Evolutionary conservation across 2,113 vertebrate genomes (phyloP).

Genomic region (Eira barbara): DNA sequence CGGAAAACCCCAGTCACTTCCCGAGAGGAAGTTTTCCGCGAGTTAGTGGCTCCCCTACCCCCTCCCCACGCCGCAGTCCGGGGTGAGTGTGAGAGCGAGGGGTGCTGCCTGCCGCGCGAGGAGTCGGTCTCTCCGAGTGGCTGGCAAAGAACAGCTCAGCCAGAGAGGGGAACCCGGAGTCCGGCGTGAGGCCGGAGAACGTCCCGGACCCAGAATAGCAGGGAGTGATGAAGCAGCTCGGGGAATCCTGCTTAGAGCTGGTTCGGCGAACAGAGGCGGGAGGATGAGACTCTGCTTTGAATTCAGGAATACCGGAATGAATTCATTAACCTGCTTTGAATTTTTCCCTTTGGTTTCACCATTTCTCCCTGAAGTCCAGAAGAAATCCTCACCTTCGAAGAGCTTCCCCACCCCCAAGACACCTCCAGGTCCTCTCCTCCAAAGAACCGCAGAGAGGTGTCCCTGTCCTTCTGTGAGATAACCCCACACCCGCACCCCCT

Average conservation of each 20-base stretch:
- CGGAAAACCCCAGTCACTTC: slow-evolving; percentile 7
- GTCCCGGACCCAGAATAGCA: slow-evolving; percentile 52
- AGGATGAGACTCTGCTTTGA: neutral
- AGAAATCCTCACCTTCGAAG: neutral
- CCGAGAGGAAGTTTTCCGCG: slow-evolving; percentile 67
- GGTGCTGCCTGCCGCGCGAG: slow-evolving; percentile 34
- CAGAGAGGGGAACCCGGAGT: slow-evolving; percentile 55
- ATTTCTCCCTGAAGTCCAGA: neutral
- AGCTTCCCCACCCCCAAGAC: neutral
- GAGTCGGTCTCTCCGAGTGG: slow-evolving; percentile 49
- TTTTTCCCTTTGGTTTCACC: neutral
- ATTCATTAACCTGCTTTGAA: neutral
- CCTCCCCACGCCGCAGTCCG: slow-evolving; percentile 46
- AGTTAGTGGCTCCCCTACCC: slow-evolving; percentile 5
- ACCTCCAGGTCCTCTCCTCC: neutral
- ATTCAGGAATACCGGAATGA: neutral
- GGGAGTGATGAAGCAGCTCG: slow-evolving; percentile 40
- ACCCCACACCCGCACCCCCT: neutral
- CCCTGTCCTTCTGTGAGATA: neutral
- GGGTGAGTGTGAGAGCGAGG: slow-evolving; percentile 54
- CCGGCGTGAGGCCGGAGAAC: slow-evolving; percentile 56
- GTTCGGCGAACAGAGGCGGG: slow-evolving; percentile 11
- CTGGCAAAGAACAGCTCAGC: slow-evolving; percentile 63
- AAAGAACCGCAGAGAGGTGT: neutral
- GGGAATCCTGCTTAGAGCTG: slow-evolving; percentile 46